Percentiles rank a stretch among this genome's conserved stretches.
Conservation (phyloP, 2,113 vertebrate species). For the Tyrannus savana region DNA sequence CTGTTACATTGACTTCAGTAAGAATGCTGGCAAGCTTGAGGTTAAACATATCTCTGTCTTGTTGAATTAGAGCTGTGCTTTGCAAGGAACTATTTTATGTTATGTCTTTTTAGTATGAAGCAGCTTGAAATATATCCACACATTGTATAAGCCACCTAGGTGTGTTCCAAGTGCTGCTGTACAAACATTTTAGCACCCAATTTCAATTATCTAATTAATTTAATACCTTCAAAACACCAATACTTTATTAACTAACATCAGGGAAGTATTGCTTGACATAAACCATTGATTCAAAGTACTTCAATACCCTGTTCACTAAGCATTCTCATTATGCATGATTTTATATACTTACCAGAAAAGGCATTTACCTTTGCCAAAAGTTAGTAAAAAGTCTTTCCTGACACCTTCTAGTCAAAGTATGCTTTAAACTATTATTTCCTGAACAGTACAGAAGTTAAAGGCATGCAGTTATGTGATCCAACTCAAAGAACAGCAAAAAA, state of each 20-base stretch:
- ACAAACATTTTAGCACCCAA: not conserved
- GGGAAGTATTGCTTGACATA: not conserved
- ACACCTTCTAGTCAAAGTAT: not conserved
- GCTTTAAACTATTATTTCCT: slow-evolving; percentile 24
- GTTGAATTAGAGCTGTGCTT: not conserved
- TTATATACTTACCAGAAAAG: slow-evolving; percentile 47
- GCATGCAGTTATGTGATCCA: not conserved
- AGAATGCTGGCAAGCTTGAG: not conserved
- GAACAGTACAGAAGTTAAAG: not conserved
- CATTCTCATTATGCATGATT: not conserved
- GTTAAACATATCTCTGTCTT: not conserved
- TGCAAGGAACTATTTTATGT: not conserved
- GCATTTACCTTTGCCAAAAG: slow-evolving; percentile 18
- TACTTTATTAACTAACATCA: not conserved
- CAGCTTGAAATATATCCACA: not conserved
- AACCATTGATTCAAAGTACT: not conserved
- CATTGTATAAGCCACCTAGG: not conserved
- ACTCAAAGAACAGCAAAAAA: not conserved
- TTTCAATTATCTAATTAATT: not conserved
- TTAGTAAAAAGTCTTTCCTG: not conserved
- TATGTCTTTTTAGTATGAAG: not conserved
- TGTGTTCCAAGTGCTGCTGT: slow-evolving; percentile 10
- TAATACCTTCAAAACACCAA: not conserved
- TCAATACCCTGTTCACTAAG: not conserved
- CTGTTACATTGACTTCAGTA: not conserved